Evolutionary conservation across 2,888 invertebrate genomes (phyloP).

Genomic region (Dastarcus helophoroides): DNA sequence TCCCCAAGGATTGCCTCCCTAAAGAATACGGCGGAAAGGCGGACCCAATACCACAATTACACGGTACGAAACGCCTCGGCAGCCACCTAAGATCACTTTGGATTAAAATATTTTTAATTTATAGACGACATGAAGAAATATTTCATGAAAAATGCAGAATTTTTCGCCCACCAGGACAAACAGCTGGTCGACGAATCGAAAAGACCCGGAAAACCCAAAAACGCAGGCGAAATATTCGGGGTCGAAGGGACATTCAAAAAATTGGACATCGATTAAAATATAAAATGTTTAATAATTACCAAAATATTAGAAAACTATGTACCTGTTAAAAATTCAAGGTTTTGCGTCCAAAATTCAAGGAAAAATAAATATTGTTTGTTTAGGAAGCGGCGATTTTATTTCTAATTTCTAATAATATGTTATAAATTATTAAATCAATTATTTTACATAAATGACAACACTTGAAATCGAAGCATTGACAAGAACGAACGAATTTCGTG

Average conservation of each 20-base stretch:
- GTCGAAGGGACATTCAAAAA: constrained; percentile 63
- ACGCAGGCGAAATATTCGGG: constrained; percentile 47
- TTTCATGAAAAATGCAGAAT: constrained; percentile 28
- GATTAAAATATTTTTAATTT: background rate
- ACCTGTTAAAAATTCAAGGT: too few species aligned
- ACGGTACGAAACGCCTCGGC: background rate
- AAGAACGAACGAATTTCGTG: too few species aligned
- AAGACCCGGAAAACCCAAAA: constrained; percentile 51
- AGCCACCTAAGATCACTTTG: too few species aligned
- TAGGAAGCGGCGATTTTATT: too few species aligned
- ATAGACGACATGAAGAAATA: constrained; percentile 14
- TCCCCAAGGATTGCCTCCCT: constrained; percentile 48
- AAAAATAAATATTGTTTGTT: too few species aligned
- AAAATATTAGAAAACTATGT: too few species aligned
- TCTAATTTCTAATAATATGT: too few species aligned
- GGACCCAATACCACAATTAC: background rate
- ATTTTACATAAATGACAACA: too few species aligned
- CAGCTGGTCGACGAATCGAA: constrained; percentile 45
- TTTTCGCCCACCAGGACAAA: constrained; percentile 39
- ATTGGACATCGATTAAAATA: constrained; percentile 48
- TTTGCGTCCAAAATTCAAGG: too few species aligned
- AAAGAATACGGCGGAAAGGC: constrained; percentile 48
- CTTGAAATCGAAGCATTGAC: too few species aligned
- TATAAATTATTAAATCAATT: too few species aligned
- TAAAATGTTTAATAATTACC: background rate